Conservation (phyloP, 2,888 invertebrate genomes). For the Orthosia incerta region DNA sequence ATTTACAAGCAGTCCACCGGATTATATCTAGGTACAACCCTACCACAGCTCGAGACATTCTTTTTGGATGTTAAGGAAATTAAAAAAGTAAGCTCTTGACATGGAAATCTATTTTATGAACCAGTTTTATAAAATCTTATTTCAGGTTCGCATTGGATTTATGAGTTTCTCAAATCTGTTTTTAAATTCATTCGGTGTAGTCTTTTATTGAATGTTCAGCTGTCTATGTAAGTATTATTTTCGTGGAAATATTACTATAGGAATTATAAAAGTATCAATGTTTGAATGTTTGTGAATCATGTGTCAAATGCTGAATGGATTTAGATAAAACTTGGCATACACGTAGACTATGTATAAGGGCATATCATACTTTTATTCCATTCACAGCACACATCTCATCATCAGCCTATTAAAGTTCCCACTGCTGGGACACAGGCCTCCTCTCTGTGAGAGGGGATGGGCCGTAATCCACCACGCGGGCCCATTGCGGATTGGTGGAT, state of each 20-base stretch:
- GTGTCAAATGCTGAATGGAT: too few species aligned
- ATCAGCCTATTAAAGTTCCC: too few species aligned
- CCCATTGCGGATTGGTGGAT: too few species aligned
- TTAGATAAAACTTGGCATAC: too few species aligned
- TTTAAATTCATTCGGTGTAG: conserved; percentile 13
- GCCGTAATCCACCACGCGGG: too few species aligned
- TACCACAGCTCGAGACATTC: conserved; percentile 34
- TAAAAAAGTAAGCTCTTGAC: conserved; percentile 53
- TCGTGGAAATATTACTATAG: background rate
- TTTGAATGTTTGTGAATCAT: too few species aligned
- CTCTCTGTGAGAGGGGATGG: too few species aligned
- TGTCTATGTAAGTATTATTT: background rate
- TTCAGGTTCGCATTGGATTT: conserved; percentile 18
- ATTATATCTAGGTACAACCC: conserved; percentile 46
- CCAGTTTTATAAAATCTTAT: conserved; percentile 30
- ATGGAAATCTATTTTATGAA: conserved; percentile 38
- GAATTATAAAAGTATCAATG: too few species aligned
- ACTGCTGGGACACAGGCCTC: too few species aligned
- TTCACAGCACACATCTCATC: too few species aligned
- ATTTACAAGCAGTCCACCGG: conserved; percentile 43
- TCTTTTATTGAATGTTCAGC: conserved; percentile 13
- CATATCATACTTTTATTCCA: too few species aligned
- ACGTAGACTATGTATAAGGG: too few species aligned
- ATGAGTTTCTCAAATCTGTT: conserved; percentile 13
- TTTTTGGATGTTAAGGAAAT: conserved; percentile 58